A percentile compares a stretch with the other conserved stretches of the same genome.
phyloP scores from a whole-genome alignment of 1,140 invertebrate species.

The Aethina tumida region DNA sequence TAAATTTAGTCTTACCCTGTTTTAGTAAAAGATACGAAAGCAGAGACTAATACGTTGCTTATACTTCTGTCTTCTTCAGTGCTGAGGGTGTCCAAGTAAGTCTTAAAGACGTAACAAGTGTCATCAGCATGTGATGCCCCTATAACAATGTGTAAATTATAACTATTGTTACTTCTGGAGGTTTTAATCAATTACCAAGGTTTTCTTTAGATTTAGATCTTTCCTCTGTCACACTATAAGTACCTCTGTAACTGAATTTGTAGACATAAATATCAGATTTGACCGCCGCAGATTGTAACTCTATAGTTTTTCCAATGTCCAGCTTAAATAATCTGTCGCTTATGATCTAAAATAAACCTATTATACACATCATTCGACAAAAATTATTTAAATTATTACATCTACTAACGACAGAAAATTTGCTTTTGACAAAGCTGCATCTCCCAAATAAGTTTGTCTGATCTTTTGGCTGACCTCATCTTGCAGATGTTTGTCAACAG shows the following conservation, averaged over 20 bases:
- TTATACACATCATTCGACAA: not conserved
- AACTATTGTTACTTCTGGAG: not conserved
- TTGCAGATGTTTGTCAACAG: conserved; percentile 11
- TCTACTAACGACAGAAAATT: conserved; percentile 1
- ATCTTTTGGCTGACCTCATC: conserved; percentile 23
- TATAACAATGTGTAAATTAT: conserved; percentile 3
- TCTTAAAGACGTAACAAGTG: conserved; percentile 22
- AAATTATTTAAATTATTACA: conserved; percentile 1
- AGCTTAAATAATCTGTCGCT: conserved; percentile 49
- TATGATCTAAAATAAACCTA: conserved; percentile 36
- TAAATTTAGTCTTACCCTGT: conserved; percentile 16
- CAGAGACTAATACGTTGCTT: conserved; percentile 18
- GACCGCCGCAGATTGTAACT: conserved; percentile 42
- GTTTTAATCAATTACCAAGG: conserved; percentile 18
- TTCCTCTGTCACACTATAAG: conserved; percentile 20
- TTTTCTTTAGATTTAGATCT: conserved; percentile 13
- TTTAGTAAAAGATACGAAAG: conserved; percentile 19
- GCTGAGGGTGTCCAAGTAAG: conserved; percentile 15
- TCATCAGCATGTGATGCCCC: conserved; percentile 27
- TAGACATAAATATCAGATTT: conserved; percentile 50
- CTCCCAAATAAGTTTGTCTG: conserved; percentile 21
- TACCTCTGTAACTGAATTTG: conserved; percentile 40
- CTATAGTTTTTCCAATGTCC: conserved; percentile 44
- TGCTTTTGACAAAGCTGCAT: conserved; percentile 15
- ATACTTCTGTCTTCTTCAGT: conserved; percentile 21